phyloP scores from a whole-genome alignment of 2,888 invertebrate species.

The Parthenolecanium corni region DNA sequence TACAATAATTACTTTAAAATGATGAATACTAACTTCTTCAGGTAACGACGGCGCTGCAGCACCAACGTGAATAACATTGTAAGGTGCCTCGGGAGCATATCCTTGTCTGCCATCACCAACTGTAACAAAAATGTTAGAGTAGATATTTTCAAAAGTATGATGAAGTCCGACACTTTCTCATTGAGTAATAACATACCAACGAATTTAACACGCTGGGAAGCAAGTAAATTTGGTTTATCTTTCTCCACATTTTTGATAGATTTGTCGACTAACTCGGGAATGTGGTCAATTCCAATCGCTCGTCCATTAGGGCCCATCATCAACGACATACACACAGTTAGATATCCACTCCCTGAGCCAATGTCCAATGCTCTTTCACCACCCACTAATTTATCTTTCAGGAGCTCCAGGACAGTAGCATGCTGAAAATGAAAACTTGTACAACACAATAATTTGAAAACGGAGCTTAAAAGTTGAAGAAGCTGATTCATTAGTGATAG shows the following conservation, averaged over 20 bases:
- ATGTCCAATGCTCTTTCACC: slow-evolving; percentile 78
- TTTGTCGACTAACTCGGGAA: slow-evolving; percentile 62
- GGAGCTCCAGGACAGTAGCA: slow-evolving; percentile 76
- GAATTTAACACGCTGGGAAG: slow-evolving; percentile 55
- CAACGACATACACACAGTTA: slow-evolving; percentile 80
- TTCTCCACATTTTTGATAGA: slow-evolving; percentile 64
- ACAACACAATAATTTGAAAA: too few relatives aligned
- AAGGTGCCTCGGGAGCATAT: slow-evolving; percentile 61
- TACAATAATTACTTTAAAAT: too few relatives aligned
- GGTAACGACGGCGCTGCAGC: slow-evolving; percentile 74
- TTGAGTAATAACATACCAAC: slow-evolving; percentile 44
- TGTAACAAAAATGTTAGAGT: slow-evolving; percentile 36
- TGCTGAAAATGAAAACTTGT: slow-evolving; percentile 47
- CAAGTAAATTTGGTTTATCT: slow-evolving; percentile 58
- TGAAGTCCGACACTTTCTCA: not conserved
- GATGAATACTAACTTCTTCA: slow-evolving; percentile 51
- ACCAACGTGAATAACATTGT: slow-evolving; percentile 86
- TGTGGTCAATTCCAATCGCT: slow-evolving; percentile 83
- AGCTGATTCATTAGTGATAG: not conserved
- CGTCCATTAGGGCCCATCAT: slow-evolving; percentile 61
- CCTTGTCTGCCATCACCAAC: slow-evolving; percentile 87
- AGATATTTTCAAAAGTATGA: slow-evolving; percentile 5
- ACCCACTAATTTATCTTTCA: slow-evolving; percentile 61
- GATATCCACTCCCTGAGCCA: slow-evolving; percentile 86
- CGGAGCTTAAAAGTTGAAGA: slow-evolving; percentile 18